Conservation (phyloP, 1,140 invertebrate genomes). For the Heliconius himera region DNA sequence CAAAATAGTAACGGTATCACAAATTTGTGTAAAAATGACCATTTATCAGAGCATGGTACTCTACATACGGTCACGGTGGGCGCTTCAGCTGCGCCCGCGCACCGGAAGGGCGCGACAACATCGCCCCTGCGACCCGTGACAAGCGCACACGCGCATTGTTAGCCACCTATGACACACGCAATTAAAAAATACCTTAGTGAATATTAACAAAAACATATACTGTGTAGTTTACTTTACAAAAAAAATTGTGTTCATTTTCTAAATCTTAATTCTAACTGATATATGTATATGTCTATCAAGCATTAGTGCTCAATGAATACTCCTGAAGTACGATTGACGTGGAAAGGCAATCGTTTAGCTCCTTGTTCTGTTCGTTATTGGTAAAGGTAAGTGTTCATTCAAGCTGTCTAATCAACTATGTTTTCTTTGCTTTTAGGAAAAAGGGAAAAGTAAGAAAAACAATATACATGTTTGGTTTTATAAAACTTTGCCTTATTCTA, state of each 20-base stretch:
- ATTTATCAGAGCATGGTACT: slow-evolving; percentile 64
- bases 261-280: background rate
- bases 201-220: background rate
- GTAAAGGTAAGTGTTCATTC: slow-evolving; percentile 49
- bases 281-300: background rate
- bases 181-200: slow-evolving; percentile 22
- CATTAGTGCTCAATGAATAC: slow-evolving; percentile 34
- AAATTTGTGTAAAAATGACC: slow-evolving; percentile 29
- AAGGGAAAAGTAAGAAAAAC: background rate
- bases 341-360: slow-evolving; percentile 49
- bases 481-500: background rate
- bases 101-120: slow-evolving; percentile 76
- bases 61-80: slow-evolving; percentile 60
- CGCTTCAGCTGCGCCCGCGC: slow-evolving; percentile 59
- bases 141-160: slow-evolving; percentile 62
- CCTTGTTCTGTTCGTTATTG: slow-evolving; percentile 32
- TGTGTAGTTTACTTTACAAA: background rate
- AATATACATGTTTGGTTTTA: background rate
- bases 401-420: slow-evolving; percentile 23
- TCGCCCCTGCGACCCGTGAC: slow-evolving; percentile 69
- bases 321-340: slow-evolving; percentile 46
- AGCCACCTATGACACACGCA: slow-evolving; percentile 55
- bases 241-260: background rate
- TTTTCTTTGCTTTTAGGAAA: slow-evolving; percentile 12
- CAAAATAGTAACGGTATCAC: slow-evolving; percentile 27